These are phyloP conservation scores for Callocephalon fimbriatum DNA, from an alignment of 2,113 vertebrate species.

Conservation along the genomic window DNA sequence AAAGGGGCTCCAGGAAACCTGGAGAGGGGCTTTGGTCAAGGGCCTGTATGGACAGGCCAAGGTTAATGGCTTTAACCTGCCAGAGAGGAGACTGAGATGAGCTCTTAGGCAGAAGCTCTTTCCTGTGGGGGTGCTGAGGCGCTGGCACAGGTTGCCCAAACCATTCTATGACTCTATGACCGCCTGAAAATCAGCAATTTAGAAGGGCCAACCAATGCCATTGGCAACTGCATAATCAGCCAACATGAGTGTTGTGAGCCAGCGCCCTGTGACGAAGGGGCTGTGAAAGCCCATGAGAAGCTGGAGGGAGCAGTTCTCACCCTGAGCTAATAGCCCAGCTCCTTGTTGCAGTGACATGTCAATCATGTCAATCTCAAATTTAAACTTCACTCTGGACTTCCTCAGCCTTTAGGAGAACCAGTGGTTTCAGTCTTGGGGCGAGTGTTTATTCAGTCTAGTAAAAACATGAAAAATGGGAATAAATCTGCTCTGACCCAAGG, in stretches of 20 bases:
- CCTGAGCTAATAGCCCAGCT: slow-evolving; percentile 51
- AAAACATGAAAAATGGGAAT: slow-evolving; percentile 78
- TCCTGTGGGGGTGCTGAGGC: too few species aligned
- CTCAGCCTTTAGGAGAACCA: slow-evolving; percentile 28
- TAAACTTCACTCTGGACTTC: slow-evolving; percentile 13
- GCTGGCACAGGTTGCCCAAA: too few species aligned
- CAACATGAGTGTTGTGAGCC: background rate
- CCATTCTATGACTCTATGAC: background rate
- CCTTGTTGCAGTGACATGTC: slow-evolving; percentile 66
- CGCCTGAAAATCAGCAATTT: slow-evolving; percentile 13
- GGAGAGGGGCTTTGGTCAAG: too few species aligned
- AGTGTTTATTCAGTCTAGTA: slow-evolving; percentile 83
- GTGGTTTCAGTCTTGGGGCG: slow-evolving; percentile 47
- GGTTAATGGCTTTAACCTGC: too few species aligned
- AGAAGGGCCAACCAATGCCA: background rate
- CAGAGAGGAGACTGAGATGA: too few species aligned
- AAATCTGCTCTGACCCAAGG: slow-evolving; percentile 65
- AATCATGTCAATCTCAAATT: slow-evolving; percentile 6
- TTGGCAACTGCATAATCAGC: background rate
- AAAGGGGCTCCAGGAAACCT: too few species aligned
- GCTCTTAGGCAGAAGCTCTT: too few species aligned
- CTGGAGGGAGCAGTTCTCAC: slow-evolving; percentile 2
- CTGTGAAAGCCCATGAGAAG: slow-evolving; percentile 41
- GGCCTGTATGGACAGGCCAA: too few species aligned
- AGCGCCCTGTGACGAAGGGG: background rate